Evolutionary conservation across 1,140 invertebrate genomes (phyloP), one percentile per base, ranked within the genome.

Genomic region (Drosophila nikananu): DNA sequence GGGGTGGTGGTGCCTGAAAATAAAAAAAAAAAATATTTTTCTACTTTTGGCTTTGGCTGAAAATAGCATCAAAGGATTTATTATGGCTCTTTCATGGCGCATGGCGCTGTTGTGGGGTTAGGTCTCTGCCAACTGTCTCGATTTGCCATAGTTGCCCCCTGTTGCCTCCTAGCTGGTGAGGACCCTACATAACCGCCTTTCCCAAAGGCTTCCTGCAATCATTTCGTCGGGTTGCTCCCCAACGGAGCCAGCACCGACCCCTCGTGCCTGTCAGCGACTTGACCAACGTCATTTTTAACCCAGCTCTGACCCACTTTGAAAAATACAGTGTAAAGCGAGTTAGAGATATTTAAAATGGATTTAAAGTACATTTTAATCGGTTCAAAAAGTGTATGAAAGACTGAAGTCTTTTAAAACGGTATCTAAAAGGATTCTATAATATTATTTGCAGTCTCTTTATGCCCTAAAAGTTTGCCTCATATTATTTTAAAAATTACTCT

Each of bases 51-150:
- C 81, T 87, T 64, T 71, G 77, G 76, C 84, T 87, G 81, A 67
- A 84, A 89, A 87, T 87, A 87, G 81, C 84, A 89, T 87, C 84
- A 87, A 87, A 87, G 81, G 81, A 87, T 87, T 87, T 87, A 87
- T 90, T 89, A 79, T 78, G 75, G 70, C 59, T 67, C 65, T 82
- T 75, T 73, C 73, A 86, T 76, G 73, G 41, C 60, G 41, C 71
- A 80, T 46, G 65, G 68, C 27, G 37, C 39, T 61, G 68, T 39
- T 23, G 54, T 39, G 54, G 67, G 71, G 54, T 51, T 73, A 73
- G 71, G 39, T n/a, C 30, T 37, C 30, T 61, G 67, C 67, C 37
- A 73, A 74, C 68, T 74, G 71, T 74, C 71, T 74, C 71, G 71
- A 73, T 74, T 74, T 74, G 46, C 71, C 27, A 13, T 73, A 73